These are phyloP conservation scores for Vulpes ferrilata DNA, from an alignment of 2,113 vertebrate genomes.

Conservation along the genomic window DNA sequence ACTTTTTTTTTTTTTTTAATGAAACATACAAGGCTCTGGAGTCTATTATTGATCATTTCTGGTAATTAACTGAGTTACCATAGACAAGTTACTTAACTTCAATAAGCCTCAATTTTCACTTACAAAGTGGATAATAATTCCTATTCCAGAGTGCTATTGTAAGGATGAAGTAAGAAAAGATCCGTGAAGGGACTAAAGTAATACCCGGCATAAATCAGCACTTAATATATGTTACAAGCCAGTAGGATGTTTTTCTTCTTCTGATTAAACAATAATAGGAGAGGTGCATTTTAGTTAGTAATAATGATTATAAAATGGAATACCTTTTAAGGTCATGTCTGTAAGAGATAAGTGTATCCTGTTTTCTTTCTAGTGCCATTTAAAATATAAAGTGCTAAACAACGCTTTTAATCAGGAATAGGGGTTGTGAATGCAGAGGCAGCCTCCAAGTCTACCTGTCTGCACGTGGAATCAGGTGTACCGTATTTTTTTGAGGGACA, in stretches of 20 bases:
- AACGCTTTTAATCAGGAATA: neutral
- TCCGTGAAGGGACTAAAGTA: neutral
- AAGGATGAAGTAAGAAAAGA: neutral
- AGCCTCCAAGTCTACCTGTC: neutral
- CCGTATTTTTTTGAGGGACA: neutral
- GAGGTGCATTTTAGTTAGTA: neutral
- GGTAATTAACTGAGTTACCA: neutral
- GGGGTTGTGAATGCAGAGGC: neutral
- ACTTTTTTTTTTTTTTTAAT: neutral
- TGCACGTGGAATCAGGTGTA: neutral
- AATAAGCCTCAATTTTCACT: neutral
- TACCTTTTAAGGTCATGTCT: neutral
- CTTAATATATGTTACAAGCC: neutral
- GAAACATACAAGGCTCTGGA: neutral
- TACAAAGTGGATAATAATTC: neutral
- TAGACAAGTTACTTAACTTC: neutral
- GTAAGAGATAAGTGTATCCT: neutral
- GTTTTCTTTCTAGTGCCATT: conserved; percentile 15
- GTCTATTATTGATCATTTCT: neutral
- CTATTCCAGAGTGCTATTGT: neutral
- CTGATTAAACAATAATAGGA: neutral
- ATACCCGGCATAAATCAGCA: neutral
- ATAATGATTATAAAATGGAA: neutral
- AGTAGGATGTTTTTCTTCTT: conserved; percentile 13
- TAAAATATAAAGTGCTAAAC: neutral